Evolutionary conservation across 1,140 invertebrate genomes (phyloP), one percentile per base, ranked within the genome.

Genomic region (Drosophila subobscura): DNA sequence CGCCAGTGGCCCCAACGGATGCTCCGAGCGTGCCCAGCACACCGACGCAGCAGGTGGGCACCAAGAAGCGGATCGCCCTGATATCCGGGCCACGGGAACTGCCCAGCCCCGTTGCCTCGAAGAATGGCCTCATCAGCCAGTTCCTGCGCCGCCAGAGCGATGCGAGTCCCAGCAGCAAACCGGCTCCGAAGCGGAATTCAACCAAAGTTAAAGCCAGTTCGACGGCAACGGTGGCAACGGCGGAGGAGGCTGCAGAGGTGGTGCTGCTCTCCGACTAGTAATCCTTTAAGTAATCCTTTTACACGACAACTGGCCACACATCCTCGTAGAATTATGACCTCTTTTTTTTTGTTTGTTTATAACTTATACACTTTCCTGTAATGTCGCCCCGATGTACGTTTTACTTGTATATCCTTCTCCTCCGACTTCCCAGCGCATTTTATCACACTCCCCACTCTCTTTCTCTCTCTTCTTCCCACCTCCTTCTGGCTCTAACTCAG

Each of bases 121-220:
- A 92, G 77, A 92, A 91, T 29, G 86, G 86, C 0, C 74, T 93
- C 2, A 93, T 94, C 6, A 94, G 93, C 5, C 92, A 94, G 58
- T 94, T 93, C 72, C 92, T 94, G 8, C 93, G 93, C 56, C 93
- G 92, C 23, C 64, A 54, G 14, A 63, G 49, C 12, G 77, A 63
- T 2, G 40, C 81, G 12, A 63, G 27, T 16, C 37, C 37, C 29
- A 47, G 14, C 12, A 65, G 51, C 16, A 49, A 40, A n/a, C n/a
- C 25, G 1, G 4, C 3, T 37, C 10, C 10, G 10, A 37, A 37
- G 10, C 1, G 4, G 33, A 1, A 3, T 0, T 1, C 10, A 37
- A 3, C 33, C 33, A 37, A 12, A 2, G 33, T 4, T 2, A 27
- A 27, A 20, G 16, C 16, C 29, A 33, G 8, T 10, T 8, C 29